phyloP scores from a whole-genome alignment of 2,113 vertebrate genomes.

The Zapus hudsonius region DNA sequence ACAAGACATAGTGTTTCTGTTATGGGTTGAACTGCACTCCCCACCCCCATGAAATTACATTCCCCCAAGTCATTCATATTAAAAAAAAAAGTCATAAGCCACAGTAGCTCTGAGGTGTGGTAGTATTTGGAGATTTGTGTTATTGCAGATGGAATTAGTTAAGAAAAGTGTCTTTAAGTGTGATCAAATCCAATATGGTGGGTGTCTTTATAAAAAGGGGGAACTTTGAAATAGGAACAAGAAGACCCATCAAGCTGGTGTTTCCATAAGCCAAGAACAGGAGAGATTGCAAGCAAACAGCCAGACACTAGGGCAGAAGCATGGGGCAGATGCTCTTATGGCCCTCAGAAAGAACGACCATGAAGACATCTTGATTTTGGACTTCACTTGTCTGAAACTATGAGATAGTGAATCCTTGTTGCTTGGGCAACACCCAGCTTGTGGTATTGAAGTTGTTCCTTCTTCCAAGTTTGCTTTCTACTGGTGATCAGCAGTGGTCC shows the following conservation, averaged over 20 bases:
- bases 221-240: not conserved
- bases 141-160: not conserved
- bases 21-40: too few species aligned
- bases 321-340: not conserved
- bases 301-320: not conserved
- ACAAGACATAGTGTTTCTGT: not conserved
- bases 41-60: too few species aligned
- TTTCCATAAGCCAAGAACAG: not conserved
- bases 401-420: not conserved
- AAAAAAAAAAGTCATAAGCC: too few species aligned
- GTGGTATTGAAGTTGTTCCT: not conserved
- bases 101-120: too few species aligned
- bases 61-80: too few species aligned
- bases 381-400: not conserved
- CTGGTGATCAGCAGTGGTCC: too few species aligned
- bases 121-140: not conserved
- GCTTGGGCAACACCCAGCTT: too few species aligned
- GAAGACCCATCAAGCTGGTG: not conserved
- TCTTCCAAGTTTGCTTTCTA: not conserved
- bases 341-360: not conserved
- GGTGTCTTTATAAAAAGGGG: not conserved
- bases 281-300: not conserved
- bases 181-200: not conserved
- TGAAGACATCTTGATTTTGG: not conserved
- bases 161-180: not conserved